Base-by-base conservation (phyloP, 1,140 invertebrate genomes). In the Sweltsa coloradensis region DNA sequence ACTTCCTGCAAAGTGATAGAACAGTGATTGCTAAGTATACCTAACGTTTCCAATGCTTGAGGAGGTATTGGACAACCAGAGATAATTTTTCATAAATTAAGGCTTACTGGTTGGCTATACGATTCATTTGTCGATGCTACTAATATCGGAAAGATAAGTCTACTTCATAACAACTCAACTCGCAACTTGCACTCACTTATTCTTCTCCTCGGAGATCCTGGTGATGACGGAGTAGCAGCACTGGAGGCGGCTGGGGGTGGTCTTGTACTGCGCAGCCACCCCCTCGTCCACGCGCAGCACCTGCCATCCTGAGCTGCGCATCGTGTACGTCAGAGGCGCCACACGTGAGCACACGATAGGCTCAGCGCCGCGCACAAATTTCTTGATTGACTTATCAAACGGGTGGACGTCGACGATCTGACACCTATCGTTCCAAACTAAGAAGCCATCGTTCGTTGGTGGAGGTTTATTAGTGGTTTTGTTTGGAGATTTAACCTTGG, bases 381-480 rank as follows among this genome's bases (percentile, higher is more conserved):
- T 60, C 49, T 65, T 69, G n/a, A 84, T 76, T 16, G 79, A 76
- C 6, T 69, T 60, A 50, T 82, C 76, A 54, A 78, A 72, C 0
- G 83, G 80, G 58, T 85, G 71, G 34, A 79, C 63, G 34, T 79
- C 72, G 2, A 76, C 71, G 54, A 88, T 82, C 49, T 73, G 69
- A 53, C 84, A 88, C 46, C 71, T 71, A 2, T 76, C 64, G 55
- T 73, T 83, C 62, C 76, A 78, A 2, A 86, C 75, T 31, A 85
- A 60, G 36, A 37, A 37, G n/a, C n/a, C n/a, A n/a, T n/a, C n/a
- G n/a, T n/a, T n/a, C n/a, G n/a, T n/a, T n/a, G n/a, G n/a, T n/a
- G n/a, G n/a, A n/a, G n/a, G n/a, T n/a, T n/a, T n/a, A n/a, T n/a
- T n/a, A n/a, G n/a, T n/a, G n/a, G n/a, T n/a, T n/a, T n/a, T n/a